A percentile compares a stretch with the other conserved stretches of the same genome.
Conservation (phyloP, 2,113 vertebrate species). For the Reinhardtius hippoglossoides region DNA sequence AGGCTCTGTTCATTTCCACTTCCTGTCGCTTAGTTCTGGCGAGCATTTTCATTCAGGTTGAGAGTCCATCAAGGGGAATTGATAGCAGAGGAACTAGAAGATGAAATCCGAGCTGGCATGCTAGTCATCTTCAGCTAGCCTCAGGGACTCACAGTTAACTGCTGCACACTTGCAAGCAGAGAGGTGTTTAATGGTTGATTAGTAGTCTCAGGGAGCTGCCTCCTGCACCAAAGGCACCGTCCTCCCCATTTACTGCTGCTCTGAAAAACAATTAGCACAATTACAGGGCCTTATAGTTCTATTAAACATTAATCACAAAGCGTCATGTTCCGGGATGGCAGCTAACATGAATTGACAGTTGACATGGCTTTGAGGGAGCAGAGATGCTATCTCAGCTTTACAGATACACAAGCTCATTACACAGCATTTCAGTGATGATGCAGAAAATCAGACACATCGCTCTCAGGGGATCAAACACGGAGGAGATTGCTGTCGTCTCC, state of each 20-base stretch:
- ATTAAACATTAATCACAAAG: constrained; percentile 55
- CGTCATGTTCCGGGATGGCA: constrained; percentile 2
- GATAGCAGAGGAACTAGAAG: constrained; percentile 7
- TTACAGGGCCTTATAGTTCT: constrained; percentile 34
- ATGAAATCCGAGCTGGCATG: constrained; percentile 22
- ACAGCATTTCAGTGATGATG: constrained; percentile 2
- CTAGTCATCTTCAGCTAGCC: constrained; percentile 47
- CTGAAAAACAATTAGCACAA: constrained; percentile 62
- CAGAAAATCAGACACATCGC: constrained; percentile 9
- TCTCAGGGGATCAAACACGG: constrained; percentile 6
- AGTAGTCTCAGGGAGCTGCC: constrained; percentile 42
- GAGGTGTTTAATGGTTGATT: constrained; percentile 62
- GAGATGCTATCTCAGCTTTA: constrained; percentile 12
- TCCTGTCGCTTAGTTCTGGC: neutral
- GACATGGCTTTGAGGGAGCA: constrained; percentile 40
- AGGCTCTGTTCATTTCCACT: constrained; percentile 26
- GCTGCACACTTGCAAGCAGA: constrained; percentile 40
- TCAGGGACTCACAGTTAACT: constrained; percentile 17
- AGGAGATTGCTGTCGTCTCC: constrained; percentile 17
- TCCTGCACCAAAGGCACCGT: constrained; percentile 32
- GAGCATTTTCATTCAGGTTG: neutral
- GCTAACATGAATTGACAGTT: constrained; percentile 51
- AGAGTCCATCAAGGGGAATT: constrained; percentile 17
- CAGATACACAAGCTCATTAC: constrained; percentile 22
- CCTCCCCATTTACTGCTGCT: constrained; percentile 39